phyloP scores from a whole-genome alignment of 2,888 invertebrate genomes.

The Hyposoter dolosus region DNA sequence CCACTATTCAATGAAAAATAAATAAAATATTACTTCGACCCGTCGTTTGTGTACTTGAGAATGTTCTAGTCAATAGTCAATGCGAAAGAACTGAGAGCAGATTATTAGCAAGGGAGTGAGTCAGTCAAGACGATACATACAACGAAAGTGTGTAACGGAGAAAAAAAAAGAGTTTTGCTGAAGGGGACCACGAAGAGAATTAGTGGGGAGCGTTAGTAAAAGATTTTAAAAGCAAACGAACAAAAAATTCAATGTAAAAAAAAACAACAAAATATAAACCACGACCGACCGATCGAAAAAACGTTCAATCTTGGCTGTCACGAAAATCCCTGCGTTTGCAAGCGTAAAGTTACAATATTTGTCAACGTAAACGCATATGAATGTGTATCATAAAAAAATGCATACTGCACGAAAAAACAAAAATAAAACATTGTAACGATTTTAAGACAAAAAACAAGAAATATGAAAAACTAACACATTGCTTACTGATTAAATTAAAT shows the following conservation, averaged over 20 bases:
- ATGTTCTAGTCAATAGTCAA: constrained; percentile 31
- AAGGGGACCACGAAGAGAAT: constrained; percentile 70
- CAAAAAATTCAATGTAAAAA: constrained; percentile 1
- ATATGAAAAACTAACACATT: neutral
- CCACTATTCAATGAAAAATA: neutral
- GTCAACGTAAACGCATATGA: constrained; percentile 59
- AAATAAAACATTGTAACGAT: neutral
- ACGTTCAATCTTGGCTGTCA: constrained; percentile 69
- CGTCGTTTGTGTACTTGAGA: neutral
- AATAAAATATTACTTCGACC: constrained; percentile 14
- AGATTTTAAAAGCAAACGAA: neutral
- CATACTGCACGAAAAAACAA: neutral
- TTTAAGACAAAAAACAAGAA: neutral
- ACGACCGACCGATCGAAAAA: constrained; percentile 48
- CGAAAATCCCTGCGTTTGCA: constrained; percentile 46
- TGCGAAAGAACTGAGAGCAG: neutral
- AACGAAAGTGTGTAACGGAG: constrained; percentile 70
- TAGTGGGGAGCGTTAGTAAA: constrained; percentile 41
- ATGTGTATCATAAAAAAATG: constrained; percentile 42
- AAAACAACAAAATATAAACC: constrained; percentile 22
- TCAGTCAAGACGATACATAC: constrained; percentile 63
- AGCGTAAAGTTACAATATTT: constrained; percentile 58
- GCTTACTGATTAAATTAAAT: constrained; percentile 6
- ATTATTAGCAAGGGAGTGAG: neutral
- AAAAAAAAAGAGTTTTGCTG: constrained; percentile 48